Conservation (phyloP, 2,113 vertebrate genomes). For the Rhynchopsitta pachyrhyncha region DNA sequence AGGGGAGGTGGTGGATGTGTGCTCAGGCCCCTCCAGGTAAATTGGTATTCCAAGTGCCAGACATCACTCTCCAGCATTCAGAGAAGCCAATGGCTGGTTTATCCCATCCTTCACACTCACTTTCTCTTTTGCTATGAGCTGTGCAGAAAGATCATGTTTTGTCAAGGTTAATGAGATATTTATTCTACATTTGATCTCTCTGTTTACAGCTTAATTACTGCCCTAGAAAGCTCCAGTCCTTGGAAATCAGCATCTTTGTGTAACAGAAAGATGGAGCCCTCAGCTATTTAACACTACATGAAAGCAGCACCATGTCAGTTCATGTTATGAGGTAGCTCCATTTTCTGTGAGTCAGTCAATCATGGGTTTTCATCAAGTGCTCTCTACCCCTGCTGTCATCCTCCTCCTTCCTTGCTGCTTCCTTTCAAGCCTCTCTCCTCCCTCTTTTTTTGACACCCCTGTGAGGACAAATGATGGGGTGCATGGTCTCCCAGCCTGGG, state of each 20-base stretch:
- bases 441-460: neutral
- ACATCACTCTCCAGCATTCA: neutral
- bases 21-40: neutral
- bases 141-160: neutral
- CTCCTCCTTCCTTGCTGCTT: neutral
- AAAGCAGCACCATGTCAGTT: neutral
- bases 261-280: neutral
- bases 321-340: neutral
- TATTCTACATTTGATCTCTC: conserved; percentile 24
- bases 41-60: neutral
- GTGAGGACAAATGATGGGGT: neutral
- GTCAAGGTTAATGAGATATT: conserved; percentile 8
- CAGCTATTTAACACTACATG: neutral
- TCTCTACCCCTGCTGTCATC: neutral
- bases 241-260: neutral
- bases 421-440: neutral
- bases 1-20: neutral
- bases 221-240: neutral
- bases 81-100: neutral
- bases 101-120: neutral
- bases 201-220: conserved; percentile 26
- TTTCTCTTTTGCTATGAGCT: neutral
- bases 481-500: neutral
- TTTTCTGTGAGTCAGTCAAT: neutral
- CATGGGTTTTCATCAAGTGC: neutral